phyloP scores from a whole-genome alignment of 2,888 invertebrate genomes.

The Brenthis ino region DNA sequence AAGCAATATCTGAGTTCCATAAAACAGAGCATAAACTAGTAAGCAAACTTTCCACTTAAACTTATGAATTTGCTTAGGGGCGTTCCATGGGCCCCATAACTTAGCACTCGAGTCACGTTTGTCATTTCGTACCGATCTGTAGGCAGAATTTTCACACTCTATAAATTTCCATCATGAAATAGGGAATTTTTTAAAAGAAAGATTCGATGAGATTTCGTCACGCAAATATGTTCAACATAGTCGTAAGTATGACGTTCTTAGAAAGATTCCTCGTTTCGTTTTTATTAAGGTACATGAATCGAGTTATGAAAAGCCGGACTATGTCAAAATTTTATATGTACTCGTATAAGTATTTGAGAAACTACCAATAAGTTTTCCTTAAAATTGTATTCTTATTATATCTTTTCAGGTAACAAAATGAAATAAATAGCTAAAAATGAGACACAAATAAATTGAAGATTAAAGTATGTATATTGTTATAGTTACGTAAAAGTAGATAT shows the following conservation, averaged over 20 bases:
- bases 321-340: no score
- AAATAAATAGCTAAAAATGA: no score
- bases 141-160: conserved; percentile 72
- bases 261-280: not conserved
- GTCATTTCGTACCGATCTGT: conserved; percentile 67
- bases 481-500: no score
- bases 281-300: no score
- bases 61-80: conserved; percentile 33
- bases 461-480: no score
- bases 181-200: not conserved
- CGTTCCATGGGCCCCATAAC: conserved; percentile 34
- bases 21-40: conserved; percentile 23
- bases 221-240: conserved; percentile 8
- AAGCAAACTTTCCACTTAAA: conserved; percentile 33
- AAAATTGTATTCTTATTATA: no score
- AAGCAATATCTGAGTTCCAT: conserved; percentile 22
- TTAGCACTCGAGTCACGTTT: conserved; percentile 63
- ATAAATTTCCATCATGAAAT: conserved; percentile 53
- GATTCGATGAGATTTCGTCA: conserved; percentile 7
- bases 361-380: no score
- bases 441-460: no score
- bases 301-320: no score
- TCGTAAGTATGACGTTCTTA: conserved; percentile 28
- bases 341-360: no score
- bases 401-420: no score